Base-by-base conservation (phyloP, 1,140 invertebrate species). In the Andrena cerasifolii region DNA sequence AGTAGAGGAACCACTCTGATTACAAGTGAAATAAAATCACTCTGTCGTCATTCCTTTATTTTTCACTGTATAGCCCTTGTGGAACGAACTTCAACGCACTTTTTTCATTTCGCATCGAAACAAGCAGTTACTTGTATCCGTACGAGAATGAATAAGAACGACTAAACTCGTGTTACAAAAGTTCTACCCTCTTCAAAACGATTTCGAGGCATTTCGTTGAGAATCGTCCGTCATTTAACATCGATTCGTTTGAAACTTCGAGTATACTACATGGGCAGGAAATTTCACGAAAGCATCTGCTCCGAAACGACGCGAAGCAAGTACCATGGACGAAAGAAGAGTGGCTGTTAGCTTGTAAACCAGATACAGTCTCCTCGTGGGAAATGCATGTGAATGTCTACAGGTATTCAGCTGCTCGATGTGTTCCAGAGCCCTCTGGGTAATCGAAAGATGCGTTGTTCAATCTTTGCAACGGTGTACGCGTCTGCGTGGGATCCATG, bases 351-450 rank as follows among this genome's bases (percentile, higher is more conserved):
- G 28, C 53, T 36, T 21, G 63, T 33, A 26, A 51, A 63, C 59
- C 53, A 21, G n/a, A 31, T 79, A 76, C 80, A 79, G 73, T 61
- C 78, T 65, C 76, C 83, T 78, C 83, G 75, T 84, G 82, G 87
- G 86, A 89, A 88, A 82, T 88, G 86, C 86, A 85, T 68, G 77
- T 79, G 84, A 86, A 89, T 82, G 84, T 88, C 85, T 82, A 56
- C 72, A 77, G 81, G 72, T 85, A 80, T 71, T 78, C 78, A 66
- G 54, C 59, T 79, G 72, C 71, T 84, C 86, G 87, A 88, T 88
- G 88, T 88, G 86, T 85, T 88, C 83, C 79, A 59, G 74, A 79
- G 58, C 79, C 83, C 87, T 86, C 79, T 51, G 76, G 81, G 85
- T 82, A 80, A 87, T 88, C 80, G 85, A 85, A 84, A 82, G 76